Evolutionary conservation across 2,113 vertebrate species (phyloP).

Genomic region (Cynocephalus volans): DNA sequence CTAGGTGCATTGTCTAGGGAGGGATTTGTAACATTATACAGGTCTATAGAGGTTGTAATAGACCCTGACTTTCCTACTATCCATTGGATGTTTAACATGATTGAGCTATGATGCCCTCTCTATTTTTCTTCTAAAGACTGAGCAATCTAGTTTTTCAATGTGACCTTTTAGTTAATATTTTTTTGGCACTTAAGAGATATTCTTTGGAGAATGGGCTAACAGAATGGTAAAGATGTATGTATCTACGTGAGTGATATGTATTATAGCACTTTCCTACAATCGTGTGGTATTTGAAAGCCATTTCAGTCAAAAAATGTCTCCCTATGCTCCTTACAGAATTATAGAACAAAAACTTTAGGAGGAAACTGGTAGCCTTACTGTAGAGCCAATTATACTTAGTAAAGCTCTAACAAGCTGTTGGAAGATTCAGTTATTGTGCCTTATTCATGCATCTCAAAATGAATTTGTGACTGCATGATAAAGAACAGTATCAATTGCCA

Average conservation of each 20-base stretch:
- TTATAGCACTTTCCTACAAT: background rate
- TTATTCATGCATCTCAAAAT: background rate
- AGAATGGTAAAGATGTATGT: background rate
- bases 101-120: background rate
- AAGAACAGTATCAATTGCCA: background rate
- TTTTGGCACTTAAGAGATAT: background rate
- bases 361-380: background rate
- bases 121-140: background rate
- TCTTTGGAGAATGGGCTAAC: background rate
- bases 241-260: background rate
- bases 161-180: background rate
- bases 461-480: background rate
- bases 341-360: background rate
- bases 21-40: background rate
- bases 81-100: background rate
- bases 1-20: background rate
- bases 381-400: background rate
- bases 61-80: background rate
- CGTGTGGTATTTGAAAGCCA: background rate
- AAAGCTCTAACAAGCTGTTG: background rate
- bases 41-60: background rate
- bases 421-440: background rate
- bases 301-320: slow-evolving; percentile 18
- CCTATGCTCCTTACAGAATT: background rate
- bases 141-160: background rate